phyloP scores from a whole-genome alignment of 1,140 invertebrate genomes.

The Oreohelix idahoensis region DNA sequence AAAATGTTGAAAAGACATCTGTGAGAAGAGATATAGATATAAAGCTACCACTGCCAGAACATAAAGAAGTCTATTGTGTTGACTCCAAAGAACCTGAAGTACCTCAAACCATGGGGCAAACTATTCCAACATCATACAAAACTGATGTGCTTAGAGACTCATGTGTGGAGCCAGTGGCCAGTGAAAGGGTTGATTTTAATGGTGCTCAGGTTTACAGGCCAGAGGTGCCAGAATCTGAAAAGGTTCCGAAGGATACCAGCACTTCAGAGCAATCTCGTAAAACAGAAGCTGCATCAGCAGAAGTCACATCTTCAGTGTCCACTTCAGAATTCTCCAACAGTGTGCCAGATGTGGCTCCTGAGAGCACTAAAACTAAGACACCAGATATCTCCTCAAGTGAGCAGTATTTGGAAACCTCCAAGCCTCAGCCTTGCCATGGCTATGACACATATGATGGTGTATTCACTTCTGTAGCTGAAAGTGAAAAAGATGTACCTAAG shows the following conservation, averaged over 20 bases:
- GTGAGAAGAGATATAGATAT: neutral
- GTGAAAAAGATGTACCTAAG: conserved; percentile 9
- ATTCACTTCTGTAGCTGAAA: neutral
- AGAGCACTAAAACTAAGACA: neutral
- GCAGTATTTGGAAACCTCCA: conserved; percentile 39
- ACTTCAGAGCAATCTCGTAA: neutral
- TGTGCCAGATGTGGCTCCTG: neutral
- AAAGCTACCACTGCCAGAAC: neutral
- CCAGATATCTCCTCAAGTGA: neutral
- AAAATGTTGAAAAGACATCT: neutral
- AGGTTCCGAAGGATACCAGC: neutral
- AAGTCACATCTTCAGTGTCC: neutral
- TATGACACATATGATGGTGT: neutral
- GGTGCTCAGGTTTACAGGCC: conserved; percentile 19
- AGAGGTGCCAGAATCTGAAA: neutral
- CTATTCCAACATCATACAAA: neutral
- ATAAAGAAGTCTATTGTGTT: neutral
- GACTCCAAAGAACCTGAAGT: neutral
- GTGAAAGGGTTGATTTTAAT: neutral
- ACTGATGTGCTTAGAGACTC: neutral
- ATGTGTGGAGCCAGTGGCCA: neutral
- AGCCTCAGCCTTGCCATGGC: conserved; percentile 33
- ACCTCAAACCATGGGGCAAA: no score
- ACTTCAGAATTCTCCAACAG: neutral
- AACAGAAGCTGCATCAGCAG: neutral